Conservation (phyloP, 2,888 invertebrate species). For the Cheilosia scutellata region DNA sequence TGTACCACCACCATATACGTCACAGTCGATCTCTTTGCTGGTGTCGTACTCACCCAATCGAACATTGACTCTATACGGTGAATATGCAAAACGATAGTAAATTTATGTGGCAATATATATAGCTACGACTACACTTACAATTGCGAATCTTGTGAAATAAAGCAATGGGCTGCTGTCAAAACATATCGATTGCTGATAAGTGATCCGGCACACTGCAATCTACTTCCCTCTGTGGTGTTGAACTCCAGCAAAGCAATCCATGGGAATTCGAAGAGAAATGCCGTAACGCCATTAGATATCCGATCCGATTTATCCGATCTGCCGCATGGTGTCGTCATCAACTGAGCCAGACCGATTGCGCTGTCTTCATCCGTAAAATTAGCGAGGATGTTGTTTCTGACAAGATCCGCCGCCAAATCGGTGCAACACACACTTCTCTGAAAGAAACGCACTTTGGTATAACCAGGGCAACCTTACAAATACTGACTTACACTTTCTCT, state of each 20-base stretch:
- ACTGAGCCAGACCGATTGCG: constrained; percentile 36
- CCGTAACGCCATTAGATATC: constrained; percentile 41
- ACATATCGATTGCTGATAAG: constrained; percentile 63
- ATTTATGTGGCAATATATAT: not conserved
- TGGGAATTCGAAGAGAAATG: constrained; percentile 63
- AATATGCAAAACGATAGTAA: not conserved
- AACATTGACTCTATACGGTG: constrained; percentile 46
- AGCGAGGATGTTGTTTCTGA: constrained; percentile 44
- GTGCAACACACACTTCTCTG: constrained; percentile 63
- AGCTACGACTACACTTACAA: constrained; percentile 36
- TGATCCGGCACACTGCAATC: constrained; percentile 58
- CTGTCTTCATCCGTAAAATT: constrained; percentile 34
- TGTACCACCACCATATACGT: constrained; percentile 1
- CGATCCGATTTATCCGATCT: constrained; percentile 46
- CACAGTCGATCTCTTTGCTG: constrained; percentile 58
- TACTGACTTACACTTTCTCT: constrained; percentile 63
- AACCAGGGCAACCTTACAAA: constrained; percentile 62
- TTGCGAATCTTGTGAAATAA: constrained; percentile 33
- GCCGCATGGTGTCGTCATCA: constrained; percentile 63
- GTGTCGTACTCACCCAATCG: constrained; percentile 68
- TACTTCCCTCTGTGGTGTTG: constrained; percentile 38
- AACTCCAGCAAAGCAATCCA: constrained; percentile 68
- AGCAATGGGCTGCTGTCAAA: constrained; percentile 69
- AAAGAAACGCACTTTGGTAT: constrained; percentile 25
- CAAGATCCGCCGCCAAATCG: constrained; percentile 60